A percentile compares a stretch with the other conserved stretches of the same genome.
These are phyloP conservation scores for Nautilus pompilius DNA, from an alignment of 1,140 invertebrate species.

Conservation along the genomic window DNA sequence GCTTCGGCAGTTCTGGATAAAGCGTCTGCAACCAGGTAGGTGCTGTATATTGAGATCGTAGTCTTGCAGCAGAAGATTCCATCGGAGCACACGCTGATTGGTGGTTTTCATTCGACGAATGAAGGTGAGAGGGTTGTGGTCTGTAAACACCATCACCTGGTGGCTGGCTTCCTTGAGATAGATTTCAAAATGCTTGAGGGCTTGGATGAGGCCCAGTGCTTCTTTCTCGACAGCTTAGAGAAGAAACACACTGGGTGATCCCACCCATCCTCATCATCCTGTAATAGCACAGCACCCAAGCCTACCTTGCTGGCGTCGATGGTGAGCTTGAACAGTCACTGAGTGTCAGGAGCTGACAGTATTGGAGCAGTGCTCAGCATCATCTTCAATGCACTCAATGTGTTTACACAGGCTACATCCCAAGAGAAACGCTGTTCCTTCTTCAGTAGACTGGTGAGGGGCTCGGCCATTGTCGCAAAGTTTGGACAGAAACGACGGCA, in stretches of 20 bases:
- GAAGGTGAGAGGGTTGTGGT: slow-evolving; percentile 7
- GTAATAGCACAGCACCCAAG: slow-evolving; percentile 16
- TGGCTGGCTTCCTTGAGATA: neutral
- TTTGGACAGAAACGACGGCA: slow-evolving; percentile 50
- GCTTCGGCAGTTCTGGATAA: too few species aligned
- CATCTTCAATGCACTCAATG: slow-evolving; percentile 41
- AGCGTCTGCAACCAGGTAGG: too few species aligned
- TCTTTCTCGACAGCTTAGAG: slow-evolving; percentile 14
- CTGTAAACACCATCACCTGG: slow-evolving; percentile 4
- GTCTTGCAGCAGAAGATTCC: too few species aligned
- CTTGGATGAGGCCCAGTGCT: neutral
- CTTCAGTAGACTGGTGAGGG: slow-evolving; percentile 41
- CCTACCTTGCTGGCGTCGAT: slow-evolving; percentile 25
- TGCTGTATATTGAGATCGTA: too few species aligned
- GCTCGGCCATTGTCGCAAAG: slow-evolving; percentile 49
- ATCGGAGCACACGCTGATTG: too few species aligned
- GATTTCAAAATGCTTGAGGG: slow-evolving; percentile 1
- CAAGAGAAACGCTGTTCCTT: slow-evolving; percentile 38
- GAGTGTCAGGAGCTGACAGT: slow-evolving; percentile 36
- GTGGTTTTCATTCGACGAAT: neutral
- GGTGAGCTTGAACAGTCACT: slow-evolving; percentile 35
- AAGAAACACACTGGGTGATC: slow-evolving; percentile 22
- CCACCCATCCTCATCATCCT: slow-evolving; percentile 13
- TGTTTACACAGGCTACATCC: slow-evolving; percentile 31
- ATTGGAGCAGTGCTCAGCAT: slow-evolving; percentile 23